phyloP scores from a whole-genome alignment of 2,888 invertebrate genomes.

The Drosophila suboccidentalis region DNA sequence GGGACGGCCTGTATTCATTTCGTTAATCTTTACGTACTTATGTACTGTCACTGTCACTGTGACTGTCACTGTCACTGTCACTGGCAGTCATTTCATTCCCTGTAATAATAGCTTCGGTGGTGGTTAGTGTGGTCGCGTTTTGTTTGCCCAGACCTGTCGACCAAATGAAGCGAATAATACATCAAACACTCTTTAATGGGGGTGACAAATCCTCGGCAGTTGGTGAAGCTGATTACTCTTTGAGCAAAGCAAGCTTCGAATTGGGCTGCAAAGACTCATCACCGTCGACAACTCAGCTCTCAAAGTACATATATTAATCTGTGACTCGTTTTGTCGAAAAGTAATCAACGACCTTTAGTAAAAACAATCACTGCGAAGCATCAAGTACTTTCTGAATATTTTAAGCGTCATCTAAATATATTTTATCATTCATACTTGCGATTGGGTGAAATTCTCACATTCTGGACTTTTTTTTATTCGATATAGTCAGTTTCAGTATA shows the following conservation, averaged over 20 bases:
- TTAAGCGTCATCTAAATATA: neutral
- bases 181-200: conserved; percentile 85
- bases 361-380: conserved; percentile 7
- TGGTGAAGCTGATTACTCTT: conserved; percentile 84
- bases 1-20: neutral
- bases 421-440: neutral
- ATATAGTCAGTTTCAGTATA: no score
- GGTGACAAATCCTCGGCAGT: conserved; percentile 85
- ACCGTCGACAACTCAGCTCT: conserved; percentile 15
- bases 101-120: conserved; percentile 42
- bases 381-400: neutral
- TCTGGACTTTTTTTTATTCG: neutral
- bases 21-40: conserved; percentile 51
- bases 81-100: conserved; percentile 46
- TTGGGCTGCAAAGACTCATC: conserved; percentile 5
- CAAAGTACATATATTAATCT: conserved; percentile 45
- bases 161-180: conserved; percentile 87
- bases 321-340: conserved; percentile 43
- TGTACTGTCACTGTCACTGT: conserved; percentile 64
- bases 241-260: conserved; percentile 28
- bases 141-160: conserved; percentile 86
- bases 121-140: conserved; percentile 66
- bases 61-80: conserved; percentile 67
- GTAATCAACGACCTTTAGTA: conserved; percentile 47
- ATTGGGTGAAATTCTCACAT: neutral